Evolutionary conservation across 2,888 invertebrate genomes (phyloP).

Genomic region (Leistus spinibarbis): DNA sequence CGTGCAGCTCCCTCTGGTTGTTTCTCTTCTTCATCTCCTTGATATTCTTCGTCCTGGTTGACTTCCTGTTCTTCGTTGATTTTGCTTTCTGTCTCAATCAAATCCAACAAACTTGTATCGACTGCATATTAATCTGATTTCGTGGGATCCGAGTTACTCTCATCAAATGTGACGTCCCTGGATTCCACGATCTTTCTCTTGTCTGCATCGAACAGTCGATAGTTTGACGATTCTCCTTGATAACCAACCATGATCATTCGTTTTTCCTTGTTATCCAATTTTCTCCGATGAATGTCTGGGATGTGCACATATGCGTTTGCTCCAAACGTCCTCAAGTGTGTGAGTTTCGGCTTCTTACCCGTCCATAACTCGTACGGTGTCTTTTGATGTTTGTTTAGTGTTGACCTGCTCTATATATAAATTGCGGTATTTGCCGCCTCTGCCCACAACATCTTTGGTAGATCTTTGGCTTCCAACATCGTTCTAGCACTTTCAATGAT

Average conservation of each 20-base stretch:
- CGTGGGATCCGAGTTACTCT: too few relatives aligned
- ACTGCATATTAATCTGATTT: too few relatives aligned
- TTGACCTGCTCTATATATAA: too few relatives aligned
- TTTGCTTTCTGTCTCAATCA: too few relatives aligned
- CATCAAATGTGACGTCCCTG: conserved; percentile 43
- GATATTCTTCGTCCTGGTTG: conserved; percentile 39
- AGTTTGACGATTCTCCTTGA: conserved; percentile 35
- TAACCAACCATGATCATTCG: not conserved
- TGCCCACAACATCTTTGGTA: conserved; percentile 42
- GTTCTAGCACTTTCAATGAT: conserved; percentile 45
- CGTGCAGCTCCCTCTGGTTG: not conserved
- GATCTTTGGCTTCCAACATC: conserved; percentile 40
- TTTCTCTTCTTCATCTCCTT: not conserved
- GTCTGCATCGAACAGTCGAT: conserved; percentile 42
- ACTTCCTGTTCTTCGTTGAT: too few relatives aligned
- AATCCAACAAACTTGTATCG: too few relatives aligned
- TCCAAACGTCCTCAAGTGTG: conserved; percentile 41
- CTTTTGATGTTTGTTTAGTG: too few relatives aligned
- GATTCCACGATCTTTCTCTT: conserved; percentile 42
- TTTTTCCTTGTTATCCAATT: too few relatives aligned
- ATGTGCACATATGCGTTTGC: conserved; percentile 20
- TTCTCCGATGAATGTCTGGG: too few relatives aligned
- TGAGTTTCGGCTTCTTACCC: conserved; percentile 22
- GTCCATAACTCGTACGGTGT: conserved; percentile 42
- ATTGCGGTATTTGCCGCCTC: too few relatives aligned